Evolutionary conservation across 2,888 invertebrate species (phyloP).

Genomic region (Hedya salicella): DNA sequence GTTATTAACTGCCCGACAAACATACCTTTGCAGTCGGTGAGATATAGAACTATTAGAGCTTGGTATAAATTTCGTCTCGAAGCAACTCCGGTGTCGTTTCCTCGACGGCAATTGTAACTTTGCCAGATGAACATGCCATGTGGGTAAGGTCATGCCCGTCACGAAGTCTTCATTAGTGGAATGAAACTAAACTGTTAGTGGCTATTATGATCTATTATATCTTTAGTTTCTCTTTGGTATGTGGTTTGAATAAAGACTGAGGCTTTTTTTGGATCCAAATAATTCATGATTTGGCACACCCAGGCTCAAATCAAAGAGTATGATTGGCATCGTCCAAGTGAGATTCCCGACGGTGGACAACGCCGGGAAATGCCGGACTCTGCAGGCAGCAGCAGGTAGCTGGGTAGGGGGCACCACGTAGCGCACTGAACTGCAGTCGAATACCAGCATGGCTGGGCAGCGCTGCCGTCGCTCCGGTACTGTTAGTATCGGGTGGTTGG

Average conservation of each 20-base stretch:
- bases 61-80: background rate
- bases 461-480: constrained; percentile 59
- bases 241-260: constrained; percentile 12
- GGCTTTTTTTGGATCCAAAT: background rate
- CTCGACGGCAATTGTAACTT: constrained; percentile 21
- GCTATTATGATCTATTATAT: constrained; percentile 17
- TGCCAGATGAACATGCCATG: constrained; percentile 27
- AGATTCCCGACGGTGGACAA: too few relatives aligned
- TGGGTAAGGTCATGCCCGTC: constrained; percentile 32
- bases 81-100: background rate
- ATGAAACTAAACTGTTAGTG: constrained; percentile 20
- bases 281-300: background rate
- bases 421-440: background rate
- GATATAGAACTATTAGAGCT: constrained; percentile 4
- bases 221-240: constrained; percentile 17
- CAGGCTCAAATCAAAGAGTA: background rate
- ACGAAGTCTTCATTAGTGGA: constrained; percentile 26
- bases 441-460: constrained; percentile 55
- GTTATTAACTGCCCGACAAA: constrained; percentile 14
- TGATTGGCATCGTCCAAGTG: too few relatives aligned
- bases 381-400: too few relatives aligned
- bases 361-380: too few relatives aligned
- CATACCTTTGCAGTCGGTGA: background rate
- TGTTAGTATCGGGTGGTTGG: constrained; percentile 51
- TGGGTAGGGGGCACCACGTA: background rate